Evolutionary conservation across 2,797 vertebrate genomes (phyloP), one percentile per base, ranked within the genome.

Genomic region (Sparidentex hasta): DNA sequence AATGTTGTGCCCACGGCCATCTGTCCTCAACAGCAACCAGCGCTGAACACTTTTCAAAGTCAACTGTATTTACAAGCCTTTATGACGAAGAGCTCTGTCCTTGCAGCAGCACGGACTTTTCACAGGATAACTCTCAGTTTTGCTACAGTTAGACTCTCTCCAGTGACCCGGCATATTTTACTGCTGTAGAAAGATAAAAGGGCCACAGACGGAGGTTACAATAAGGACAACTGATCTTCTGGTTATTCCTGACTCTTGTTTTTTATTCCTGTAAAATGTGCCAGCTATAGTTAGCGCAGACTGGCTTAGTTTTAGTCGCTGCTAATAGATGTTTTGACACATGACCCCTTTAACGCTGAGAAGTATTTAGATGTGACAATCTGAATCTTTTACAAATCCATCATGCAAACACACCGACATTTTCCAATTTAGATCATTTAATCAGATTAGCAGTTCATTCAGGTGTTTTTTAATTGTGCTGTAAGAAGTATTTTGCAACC

Each of bases 71-170:
- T 23, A 76, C 6, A 44, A 44, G 23, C 61, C 21, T 47, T 12
- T 33, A 21, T 55, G 38, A 72, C 48, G 2, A 64, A 56, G 56
- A 80, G 38, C 11, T n/a, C 14, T 52, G 66, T 65, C 13, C 29
- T 65, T 21, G 11, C 16, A 57, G 46, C 64, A 55, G 50, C 38
- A 75, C 1, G n/a, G 4, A 58, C 38, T 17, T 65, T 58, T 78
- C 11, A 65, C 16, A 12, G 56, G 23, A 51, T 5, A 68, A 57
- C 20, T 9, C 89, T 92, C 86, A 85, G 86, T 92, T 76, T 62
- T 48, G 12, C 55, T 25, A 56, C 33, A 12, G 84, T 71, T 27
- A 71, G 46, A 78, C 50, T 47, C 38, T 47, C 4, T 18, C 16
- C 29, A 23, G 0, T 48, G 38, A 41, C n/a, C 9, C 23, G 16